Base-by-base conservation (phyloP, 2,797 vertebrate genomes). In the Enteromius mattozi region DNA sequence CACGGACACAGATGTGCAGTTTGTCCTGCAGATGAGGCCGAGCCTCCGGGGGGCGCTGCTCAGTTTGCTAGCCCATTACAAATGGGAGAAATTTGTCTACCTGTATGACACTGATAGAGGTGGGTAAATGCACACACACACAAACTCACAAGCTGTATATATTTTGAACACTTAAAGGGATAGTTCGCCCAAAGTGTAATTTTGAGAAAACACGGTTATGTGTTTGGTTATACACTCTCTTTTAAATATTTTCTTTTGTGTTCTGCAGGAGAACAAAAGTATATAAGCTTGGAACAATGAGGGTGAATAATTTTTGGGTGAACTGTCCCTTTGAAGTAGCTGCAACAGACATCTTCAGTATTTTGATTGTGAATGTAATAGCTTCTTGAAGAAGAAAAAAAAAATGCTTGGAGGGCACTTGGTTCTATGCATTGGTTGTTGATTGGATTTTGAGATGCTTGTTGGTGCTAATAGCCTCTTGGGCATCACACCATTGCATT, bases 91-190 rank as follows among this genome's bases (percentile, higher is more conserved):
- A 92, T 99, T 99, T 87, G 98, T 99, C 89, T 99, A 99, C 90
- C 96, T 99, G 30, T 99, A 99, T 1, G 98, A 99, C 92, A 99
- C 98, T 2, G 98, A 99, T 87, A 95, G 98, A 96, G 98, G 98
- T 99, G 94, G 96, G 96, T 86, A 61, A 40, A 77, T 8, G 37
- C 37, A 2, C 75, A 72, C 75, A 81, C 65, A 81, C 68, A 80
- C 65, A 80, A 40, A 78, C 74, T 69, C 47, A 16, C 12, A 66
- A 51, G 78, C 16, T 45, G 9, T 63, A 72, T 21, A 17, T 54
- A 14, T 54, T 42, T 35, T 12, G 2, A 54, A 35, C 24, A 35
- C 10, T 35, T 19, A 33, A 65, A 72, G 45, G 14, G 4, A 51
- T 21, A 30, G 27, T 33, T 74, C 7, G 1, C 24, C 3, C n/a